Evolutionary conservation across 2,797 vertebrate species (phyloP).

Genomic region (Sternarchorhynchus goeldii): DNA sequence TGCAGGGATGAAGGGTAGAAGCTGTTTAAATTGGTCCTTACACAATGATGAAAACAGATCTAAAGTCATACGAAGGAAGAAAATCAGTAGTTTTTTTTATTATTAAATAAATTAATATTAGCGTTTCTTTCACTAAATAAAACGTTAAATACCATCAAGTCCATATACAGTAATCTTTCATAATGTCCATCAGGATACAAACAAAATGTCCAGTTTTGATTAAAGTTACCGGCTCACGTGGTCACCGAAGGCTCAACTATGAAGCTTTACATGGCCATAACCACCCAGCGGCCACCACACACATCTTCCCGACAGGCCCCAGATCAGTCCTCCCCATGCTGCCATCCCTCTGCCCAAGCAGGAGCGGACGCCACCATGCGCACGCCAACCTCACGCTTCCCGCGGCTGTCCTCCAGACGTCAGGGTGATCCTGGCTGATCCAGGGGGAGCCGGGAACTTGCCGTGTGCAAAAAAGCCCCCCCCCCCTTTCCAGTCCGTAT

Average conservation of each 20-base stretch:
- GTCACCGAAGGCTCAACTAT: conserved; percentile 25
- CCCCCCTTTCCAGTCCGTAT: conserved; percentile 37
- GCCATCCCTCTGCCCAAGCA: conserved; percentile 64
- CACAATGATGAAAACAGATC: conserved; percentile 58
- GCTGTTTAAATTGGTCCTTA: conserved; percentile 45
- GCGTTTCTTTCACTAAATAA: conserved; percentile 77
- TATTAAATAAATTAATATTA: conserved; percentile 99
- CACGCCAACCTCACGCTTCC: conserved; percentile 21
- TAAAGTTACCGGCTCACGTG: not conserved
- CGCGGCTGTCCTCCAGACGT: conserved; percentile 34
- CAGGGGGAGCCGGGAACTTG: conserved; percentile 20
- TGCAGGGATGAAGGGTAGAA: conserved; percentile 31
- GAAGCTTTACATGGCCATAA: conserved; percentile 51
- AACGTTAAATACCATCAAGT: conserved; percentile 84
- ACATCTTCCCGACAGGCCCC: conserved; percentile 55
- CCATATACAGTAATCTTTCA: conserved; percentile 67
- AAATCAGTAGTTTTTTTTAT: conserved; percentile 83
- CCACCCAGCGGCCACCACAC: conserved; percentile 50
- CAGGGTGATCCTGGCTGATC: conserved; percentile 29
- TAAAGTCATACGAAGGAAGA: conserved; percentile 74
- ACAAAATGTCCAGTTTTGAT: conserved; percentile 34
- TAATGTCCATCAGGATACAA: conserved; percentile 61
- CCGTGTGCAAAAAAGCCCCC: conserved; percentile 49
- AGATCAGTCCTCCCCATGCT: conserved; percentile 44
- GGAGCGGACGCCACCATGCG: conserved; percentile 27